Base-by-base conservation (phyloP, 2,113 vertebrate species). In the Anas platyrhynchos region DNA sequence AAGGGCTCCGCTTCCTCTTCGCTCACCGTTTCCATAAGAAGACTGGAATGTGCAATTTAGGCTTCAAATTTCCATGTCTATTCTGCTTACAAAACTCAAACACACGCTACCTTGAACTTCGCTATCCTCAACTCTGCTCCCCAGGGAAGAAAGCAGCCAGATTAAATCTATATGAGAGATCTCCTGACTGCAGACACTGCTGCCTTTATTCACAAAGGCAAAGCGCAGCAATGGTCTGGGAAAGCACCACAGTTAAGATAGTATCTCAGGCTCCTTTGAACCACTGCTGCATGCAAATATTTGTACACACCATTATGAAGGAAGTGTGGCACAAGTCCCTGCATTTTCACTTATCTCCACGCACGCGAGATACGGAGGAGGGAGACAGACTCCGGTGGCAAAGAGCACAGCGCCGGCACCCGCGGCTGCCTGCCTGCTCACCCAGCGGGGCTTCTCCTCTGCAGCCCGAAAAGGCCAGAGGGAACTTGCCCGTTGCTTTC, bases 201-300 rank as follows among this genome's bases (percentile, higher is more conserved):
- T 75, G 91, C 91, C 76, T 88, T 84, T 77, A 86, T 96, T 96
- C 97, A 96, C 96, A 95, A 96, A 97, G 92, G 88, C 66, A 96
- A 88, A 93, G 76, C 50, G 26, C 73, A 74, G 95, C 83, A 83
- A 82, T 86, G 75, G 93, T 91, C 94, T 87, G 92, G 96, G 94
- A 97, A 97, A 97, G 92, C 92, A 96, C 92, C 86, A 89, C 91
- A 55, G 92, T 94, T 96, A 92, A 97, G 96, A 96, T 94, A 46
- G 55, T 43, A 94, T 96, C 91, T 67, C 81, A 80, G 86, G 93
- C 91, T 95, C 91, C 93, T 96, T 96, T 97, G 94, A 97, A 96
- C 83, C 50, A 14, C 84, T 87, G 86, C 91, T 93, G 94, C 96
- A 96, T 92, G 93, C 92, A 96, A 96, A 96, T 96, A 89, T 96